Conservation (phyloP, 2,797 vertebrate species). For the Onychomys leucogaster region DNA sequence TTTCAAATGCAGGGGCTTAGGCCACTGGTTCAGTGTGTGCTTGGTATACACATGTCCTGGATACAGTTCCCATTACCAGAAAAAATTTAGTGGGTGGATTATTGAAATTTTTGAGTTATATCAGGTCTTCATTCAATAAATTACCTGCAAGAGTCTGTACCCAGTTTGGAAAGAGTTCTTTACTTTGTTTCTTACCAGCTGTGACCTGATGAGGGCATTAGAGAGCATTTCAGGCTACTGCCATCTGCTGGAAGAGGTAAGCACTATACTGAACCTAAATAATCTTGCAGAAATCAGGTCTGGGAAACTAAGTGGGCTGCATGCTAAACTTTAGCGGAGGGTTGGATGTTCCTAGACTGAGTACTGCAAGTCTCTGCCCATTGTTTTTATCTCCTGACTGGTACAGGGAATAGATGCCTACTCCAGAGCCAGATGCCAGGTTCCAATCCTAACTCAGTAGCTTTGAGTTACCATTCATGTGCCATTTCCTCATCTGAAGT, state of each 20-base stretch:
- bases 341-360: not conserved
- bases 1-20: not conserved
- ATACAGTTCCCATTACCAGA: not conserved
- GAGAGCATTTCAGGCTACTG: not conserved
- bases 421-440: not conserved
- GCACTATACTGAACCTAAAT: not conserved
- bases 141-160: not conserved
- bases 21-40: too few relatives aligned
- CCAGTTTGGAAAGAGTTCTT: not conserved
- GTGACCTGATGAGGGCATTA: not conserved
- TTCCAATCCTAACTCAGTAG: slow-evolving; percentile 2
- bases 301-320: not conserved
- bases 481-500: not conserved
- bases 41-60: not conserved
- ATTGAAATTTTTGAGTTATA: slow-evolving; percentile 49
- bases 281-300: not conserved
- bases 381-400: not conserved
- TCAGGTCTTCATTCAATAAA: slow-evolving; percentile 23
- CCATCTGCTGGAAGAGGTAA: not conserved
- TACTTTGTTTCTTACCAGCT: not conserved
- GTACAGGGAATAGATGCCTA: not conserved
- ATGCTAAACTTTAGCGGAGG: not conserved
- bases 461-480: not conserved
- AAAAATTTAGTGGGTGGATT: not conserved
- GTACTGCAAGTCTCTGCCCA: not conserved